Evolutionary conservation across 2,113 vertebrate genomes (phyloP), one percentile per base, ranked within the genome.

Genomic region (Centrocercus urophasianus): DNA sequence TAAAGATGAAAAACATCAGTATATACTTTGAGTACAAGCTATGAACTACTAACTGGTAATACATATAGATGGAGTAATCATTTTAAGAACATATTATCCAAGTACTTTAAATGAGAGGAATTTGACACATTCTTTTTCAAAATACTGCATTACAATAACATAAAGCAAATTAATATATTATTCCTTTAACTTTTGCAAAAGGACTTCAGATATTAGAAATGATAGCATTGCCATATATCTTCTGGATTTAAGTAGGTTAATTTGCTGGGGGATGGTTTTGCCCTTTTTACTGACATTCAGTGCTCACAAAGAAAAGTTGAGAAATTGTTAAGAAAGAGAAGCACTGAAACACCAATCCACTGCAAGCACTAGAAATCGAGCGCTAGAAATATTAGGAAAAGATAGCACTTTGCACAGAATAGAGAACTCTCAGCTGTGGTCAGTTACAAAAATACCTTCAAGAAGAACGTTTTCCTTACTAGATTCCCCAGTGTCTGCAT

Each of bases 401-500:
- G 59, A 25, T 2, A 83, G 60, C 45, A 28, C 21, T 66, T 74
- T 63, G 74, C 47, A 75, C 11, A 12, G 60, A 91, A 65, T 14
- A 40, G 59, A 81, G 47, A 83, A 63, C 48, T 70, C 61, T 84
- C 57, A 80, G 71, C 85, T 76, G 59, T 79, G 87, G 56, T 78
- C 83, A 90, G 86, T 65, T 40, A 88, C 7, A 2, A 48, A 81
- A 90, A 89, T 17, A 75, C 12, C 50, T 83, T 86, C 48, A 66
- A 83, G 24, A 70, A 3, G 25, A 48, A 90, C 48, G 61, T 74
- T 78, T 89, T 88, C 79, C 90, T 95, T 93, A 50, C 56, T 52
- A 57, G 48, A 94, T 48, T 59, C 92, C 80, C 74, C 69, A 95
- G 93, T 95, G 88, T 79, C 67, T 96, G 74, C 66, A 28, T 72